Evolutionary conservation across 2,888 invertebrate species (phyloP).

Genomic region (Ptychoptera contaminata): DNA sequence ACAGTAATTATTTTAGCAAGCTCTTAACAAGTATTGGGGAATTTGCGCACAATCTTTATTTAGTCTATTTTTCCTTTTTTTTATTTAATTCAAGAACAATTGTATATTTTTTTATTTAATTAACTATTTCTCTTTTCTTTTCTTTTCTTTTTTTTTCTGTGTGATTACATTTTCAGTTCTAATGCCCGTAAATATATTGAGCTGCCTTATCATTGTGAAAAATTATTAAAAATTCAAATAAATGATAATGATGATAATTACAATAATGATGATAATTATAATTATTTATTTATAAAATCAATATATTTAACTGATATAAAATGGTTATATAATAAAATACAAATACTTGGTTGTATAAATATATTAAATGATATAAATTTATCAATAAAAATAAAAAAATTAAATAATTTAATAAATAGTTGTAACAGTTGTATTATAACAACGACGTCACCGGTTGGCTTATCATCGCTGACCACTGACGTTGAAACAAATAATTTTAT

Average conservation of each 20-base stretch:
- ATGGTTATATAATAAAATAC: constrained; percentile 68
- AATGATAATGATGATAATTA: constrained; percentile 19
- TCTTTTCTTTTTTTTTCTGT: neutral
- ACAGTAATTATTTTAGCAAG: too few relatives aligned
- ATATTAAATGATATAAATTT: constrained; percentile 61
- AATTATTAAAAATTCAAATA: constrained; percentile 19
- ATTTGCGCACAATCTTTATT: too few relatives aligned
- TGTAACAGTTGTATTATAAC: too few relatives aligned
- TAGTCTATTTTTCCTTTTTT: constrained; percentile 4
- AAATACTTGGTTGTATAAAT: constrained; percentile 58
- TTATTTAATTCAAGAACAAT: constrained; percentile 11
- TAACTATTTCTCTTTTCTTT: neutral
- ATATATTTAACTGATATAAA: constrained; percentile 56
- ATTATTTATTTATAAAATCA: constrained; percentile 43
- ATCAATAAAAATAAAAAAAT: constrained; percentile 7
- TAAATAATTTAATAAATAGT: too few relatives aligned
- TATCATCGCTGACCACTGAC: too few relatives aligned
- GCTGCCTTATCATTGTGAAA: constrained; percentile 61
- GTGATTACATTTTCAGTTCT: constrained; percentile 37
- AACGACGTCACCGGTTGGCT: too few relatives aligned
- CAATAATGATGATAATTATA: constrained; percentile 30
- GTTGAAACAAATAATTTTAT: too few relatives aligned
- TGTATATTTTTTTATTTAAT: neutral
- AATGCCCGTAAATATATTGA: constrained; percentile 70
- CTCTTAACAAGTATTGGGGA: too few relatives aligned